Conservation (phyloP, 2,113 vertebrate species). For the Stomatorhinus ivindoensis region DNA sequence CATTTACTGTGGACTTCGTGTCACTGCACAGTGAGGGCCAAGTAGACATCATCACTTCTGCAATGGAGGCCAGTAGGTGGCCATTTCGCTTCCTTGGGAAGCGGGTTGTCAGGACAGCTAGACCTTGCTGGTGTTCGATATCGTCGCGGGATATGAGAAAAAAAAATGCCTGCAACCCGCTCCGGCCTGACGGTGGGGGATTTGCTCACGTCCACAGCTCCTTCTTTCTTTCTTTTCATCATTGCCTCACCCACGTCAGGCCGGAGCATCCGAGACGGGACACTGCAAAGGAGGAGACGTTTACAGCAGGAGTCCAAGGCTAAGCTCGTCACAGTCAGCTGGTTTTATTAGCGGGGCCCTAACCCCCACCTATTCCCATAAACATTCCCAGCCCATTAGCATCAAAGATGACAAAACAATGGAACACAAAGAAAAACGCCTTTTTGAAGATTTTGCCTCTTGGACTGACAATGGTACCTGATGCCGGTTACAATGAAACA, state of each 20-base stretch:
- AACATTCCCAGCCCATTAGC: background rate
- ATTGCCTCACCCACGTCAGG: background rate
- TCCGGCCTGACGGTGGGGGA: background rate
- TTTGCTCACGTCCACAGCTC: background rate
- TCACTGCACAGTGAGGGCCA: background rate
- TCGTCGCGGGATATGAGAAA: background rate
- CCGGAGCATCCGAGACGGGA: background rate
- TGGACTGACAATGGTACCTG: background rate
- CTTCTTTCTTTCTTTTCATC: background rate
- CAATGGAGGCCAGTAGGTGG: background rate
- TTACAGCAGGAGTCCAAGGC: constrained; percentile 4
- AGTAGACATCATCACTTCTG: constrained; percentile 12
- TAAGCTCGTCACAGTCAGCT: background rate
- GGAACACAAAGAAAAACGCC: background rate
- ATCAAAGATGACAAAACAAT: background rate
- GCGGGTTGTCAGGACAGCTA: background rate
- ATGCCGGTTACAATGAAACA: background rate
- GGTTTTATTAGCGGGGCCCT: background rate
- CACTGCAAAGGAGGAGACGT: background rate
- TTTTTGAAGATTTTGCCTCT: background rate
- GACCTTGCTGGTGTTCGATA: background rate
- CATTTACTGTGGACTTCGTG: constrained; percentile 5
- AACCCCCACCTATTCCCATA: background rate
- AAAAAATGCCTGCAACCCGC: background rate
- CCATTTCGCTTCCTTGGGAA: background rate